Evolutionary conservation across 2,888 invertebrate genomes (phyloP).

Genomic region (Hyalella azteca): DNA sequence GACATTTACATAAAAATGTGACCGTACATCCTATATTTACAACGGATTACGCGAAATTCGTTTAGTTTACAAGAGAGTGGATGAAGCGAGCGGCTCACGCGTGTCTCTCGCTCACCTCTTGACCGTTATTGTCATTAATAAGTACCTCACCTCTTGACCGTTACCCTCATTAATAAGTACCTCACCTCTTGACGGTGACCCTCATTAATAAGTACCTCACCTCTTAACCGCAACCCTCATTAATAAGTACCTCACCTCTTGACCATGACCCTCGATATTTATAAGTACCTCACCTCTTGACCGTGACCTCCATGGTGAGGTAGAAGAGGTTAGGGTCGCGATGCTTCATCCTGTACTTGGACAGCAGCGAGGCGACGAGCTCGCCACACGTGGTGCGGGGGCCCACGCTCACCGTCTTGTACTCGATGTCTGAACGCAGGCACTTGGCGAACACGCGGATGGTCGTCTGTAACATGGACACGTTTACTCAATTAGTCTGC

Average conservation of each 20-base stretch:
- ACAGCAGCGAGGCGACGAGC: conserved; percentile 80
- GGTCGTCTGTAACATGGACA: conserved; percentile 46
- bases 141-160: conserved; percentile 71
- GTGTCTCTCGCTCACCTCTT: too few species aligned
- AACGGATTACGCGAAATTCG: too few species aligned
- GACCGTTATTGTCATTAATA: too few species aligned
- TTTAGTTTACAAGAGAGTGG: too few species aligned
- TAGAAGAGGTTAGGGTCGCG: conserved; percentile 91
- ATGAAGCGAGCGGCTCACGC: too few species aligned
- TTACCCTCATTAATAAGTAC: conserved; percentile 94
- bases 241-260: too few species aligned
- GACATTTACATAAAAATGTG: too few species aligned
- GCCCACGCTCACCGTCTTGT: conserved; percentile 90
- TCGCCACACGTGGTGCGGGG: conserved; percentile 87
- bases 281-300: conserved; percentile 69
- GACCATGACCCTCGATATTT: too few species aligned
- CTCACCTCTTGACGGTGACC: too few species aligned
- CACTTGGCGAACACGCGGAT: conserved; percentile 66
- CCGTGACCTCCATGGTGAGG: conserved; percentile 91
- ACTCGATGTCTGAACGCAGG: conserved; percentile 90
- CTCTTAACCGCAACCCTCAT: too few species aligned
- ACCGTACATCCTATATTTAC: too few species aligned
- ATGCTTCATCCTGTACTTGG: conserved; percentile 89
- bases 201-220: too few species aligned
- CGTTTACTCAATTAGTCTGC: background rate